phyloP scores from a whole-genome alignment of 2,797 vertebrate genomes.

The Tokudaia muenninki region DNA sequence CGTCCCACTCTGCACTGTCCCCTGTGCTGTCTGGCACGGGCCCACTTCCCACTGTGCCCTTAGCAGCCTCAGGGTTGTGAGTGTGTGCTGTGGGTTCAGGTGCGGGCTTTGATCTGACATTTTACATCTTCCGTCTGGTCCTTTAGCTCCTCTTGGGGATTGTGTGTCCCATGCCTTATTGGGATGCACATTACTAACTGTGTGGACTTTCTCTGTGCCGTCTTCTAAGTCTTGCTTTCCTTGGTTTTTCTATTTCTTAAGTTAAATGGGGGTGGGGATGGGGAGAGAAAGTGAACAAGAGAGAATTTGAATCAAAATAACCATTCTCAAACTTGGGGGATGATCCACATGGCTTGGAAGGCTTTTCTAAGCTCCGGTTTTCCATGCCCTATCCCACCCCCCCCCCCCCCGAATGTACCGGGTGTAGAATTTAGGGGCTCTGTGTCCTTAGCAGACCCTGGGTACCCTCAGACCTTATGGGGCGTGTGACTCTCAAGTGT shows the following conservation, averaged over 20 bases:
- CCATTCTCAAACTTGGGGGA: neutral
- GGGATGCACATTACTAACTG: neutral
- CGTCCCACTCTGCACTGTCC: neutral
- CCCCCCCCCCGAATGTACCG: neutral
- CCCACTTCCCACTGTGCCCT: neutral
- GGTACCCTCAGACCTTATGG: neutral
- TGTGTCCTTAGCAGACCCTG: neutral
- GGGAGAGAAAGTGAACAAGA: neutral
- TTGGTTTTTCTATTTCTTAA: slow-evolving; percentile 23
- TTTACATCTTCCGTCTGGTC: neutral
- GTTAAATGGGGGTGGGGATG: neutral
- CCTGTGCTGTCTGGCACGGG: neutral
- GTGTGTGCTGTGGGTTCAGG: neutral
- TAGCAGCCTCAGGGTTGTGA: neutral
- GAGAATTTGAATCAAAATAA: slow-evolving; percentile 19
- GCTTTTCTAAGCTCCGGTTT: neutral
- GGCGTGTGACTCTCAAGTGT: neutral
- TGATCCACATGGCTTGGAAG: neutral
- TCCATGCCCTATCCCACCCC: neutral
- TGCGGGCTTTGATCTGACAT: neutral
- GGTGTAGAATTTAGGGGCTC: neutral
- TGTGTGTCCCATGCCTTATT: neutral
- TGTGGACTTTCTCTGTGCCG: neutral
- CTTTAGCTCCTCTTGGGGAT: neutral
- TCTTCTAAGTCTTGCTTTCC: slow-evolving; percentile 6